A percentile compares a stretch with the other conserved stretches of the same genome.
Conservation (phyloP, 1,140 invertebrate species). For the Panulirus ornatus region DNA sequence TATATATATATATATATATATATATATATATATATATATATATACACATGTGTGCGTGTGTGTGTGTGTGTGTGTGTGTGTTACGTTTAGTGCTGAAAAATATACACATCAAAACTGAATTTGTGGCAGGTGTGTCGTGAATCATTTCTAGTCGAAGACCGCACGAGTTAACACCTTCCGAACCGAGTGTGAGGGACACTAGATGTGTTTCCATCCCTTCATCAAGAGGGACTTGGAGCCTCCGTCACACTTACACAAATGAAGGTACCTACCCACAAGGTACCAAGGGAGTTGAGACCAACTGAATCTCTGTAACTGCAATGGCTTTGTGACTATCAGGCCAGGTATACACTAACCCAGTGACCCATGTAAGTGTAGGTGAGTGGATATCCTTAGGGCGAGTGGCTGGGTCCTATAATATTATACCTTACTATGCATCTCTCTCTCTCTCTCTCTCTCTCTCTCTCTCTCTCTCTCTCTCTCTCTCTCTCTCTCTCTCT, state of each 20-base stretch:
- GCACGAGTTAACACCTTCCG: background rate
- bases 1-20: background rate
- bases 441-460: background rate
- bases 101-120: no score
- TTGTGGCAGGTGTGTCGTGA: background rate
- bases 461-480: constrained; percentile 7
- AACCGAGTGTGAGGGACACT: background rate
- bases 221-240: no score
- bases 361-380: background rate
- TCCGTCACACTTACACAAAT: no score
- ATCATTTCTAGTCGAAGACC: background rate
- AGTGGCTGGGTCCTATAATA: background rate
- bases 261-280: no score
- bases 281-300: no score
- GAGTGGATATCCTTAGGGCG: background rate
- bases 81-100: no score
- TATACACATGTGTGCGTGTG: constrained; percentile 14
- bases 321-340: background rate
- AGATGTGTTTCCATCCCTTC: background rate
- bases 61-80: constrained; percentile 30
- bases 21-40: background rate
- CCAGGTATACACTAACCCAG: background rate
- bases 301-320: background rate
- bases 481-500: constrained; percentile 7
- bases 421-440: background rate